Base-by-base conservation (phyloP, 2,113 vertebrate species). In the Tylochromis polylepis region DNA sequence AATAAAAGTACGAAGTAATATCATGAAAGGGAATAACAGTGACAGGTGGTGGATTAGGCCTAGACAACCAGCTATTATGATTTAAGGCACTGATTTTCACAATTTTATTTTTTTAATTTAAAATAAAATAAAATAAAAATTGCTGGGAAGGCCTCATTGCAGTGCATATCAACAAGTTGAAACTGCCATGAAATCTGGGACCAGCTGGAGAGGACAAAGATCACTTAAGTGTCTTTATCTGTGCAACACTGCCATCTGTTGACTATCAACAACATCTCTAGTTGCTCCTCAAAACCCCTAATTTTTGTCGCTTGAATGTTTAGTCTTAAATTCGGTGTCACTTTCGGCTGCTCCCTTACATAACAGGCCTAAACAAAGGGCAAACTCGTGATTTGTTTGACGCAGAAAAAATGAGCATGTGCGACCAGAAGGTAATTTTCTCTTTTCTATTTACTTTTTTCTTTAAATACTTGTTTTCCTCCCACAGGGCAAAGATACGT, bases 221-320 rank as follows among this genome's bases (percentile, higher is more conserved):
- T 29, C 5, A 15, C 11, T 9, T 18, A 75, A 49, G 18, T 10
- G 7, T 6, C 3, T 77, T 82, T 77, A 56, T 87, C 59, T 90
- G 88, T 80, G 46, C 90, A 93, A 88, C 86, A 92, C 89, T 91
- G 93, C 93, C 95, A 94, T 86, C 94, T 95, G 77, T 67, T 84
- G 93, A 75, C 84, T 56, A 85, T 53, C 15, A 58, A 53, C 15
- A 57, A 58, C 22, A 49, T 49, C 6, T 56, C 2, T 55, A 78
- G 46, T 60, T 58, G 16, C 85, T 53, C 22, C 51, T 88, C 38
- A 86, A 60, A 78, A 51, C 5, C 22, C 4, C 16, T n/a, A 0
- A 4, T 57, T 82, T 59, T 87, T 18, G 72, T 75, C 59, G 5
- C 29, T 87, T 67, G 56, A 87, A 70, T 78, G 53, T 38, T 51